Percentiles rank a stretch among this genome's conserved stretches.
These are phyloP conservation scores for Amphimallon solstitiale DNA, from an alignment of 2,888 invertebrate species.

Conservation along the genomic window DNA sequence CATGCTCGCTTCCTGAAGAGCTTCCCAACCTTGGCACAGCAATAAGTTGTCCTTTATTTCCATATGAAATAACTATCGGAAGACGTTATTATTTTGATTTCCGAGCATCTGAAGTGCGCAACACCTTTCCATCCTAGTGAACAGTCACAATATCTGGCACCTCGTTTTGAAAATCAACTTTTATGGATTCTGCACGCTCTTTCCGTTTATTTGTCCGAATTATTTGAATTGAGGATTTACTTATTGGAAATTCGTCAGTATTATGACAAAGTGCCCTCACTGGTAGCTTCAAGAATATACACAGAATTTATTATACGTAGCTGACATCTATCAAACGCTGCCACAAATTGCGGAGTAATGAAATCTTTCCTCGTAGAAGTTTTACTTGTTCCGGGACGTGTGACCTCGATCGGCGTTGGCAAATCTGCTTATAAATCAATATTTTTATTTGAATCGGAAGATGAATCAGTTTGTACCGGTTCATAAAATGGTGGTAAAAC, in stretches of 20 bases:
- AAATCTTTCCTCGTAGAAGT: conserved; percentile 42
- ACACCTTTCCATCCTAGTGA: conserved; percentile 55
- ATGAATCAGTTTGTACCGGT: conserved; percentile 33
- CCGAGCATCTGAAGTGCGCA: conserved; percentile 47
- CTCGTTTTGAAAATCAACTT: conserved; percentile 53
- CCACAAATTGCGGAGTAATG: conserved; percentile 45
- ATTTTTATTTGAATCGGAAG: conserved; percentile 33
- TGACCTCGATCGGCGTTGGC: conserved; percentile 16
- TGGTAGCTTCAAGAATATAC: conserved; percentile 46
- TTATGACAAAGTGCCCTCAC: conserved; percentile 47
- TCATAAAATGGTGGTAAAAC: not conserved
- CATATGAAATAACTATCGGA: conserved; percentile 46
- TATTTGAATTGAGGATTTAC: conserved; percentile 51
- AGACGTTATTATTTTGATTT: conserved; percentile 51
- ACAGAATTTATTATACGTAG: conserved; percentile 46
- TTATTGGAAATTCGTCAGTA: conserved; percentile 50
- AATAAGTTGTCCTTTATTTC: conserved; percentile 49
- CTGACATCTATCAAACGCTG: conserved; percentile 44
- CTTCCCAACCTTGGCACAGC: conserved; percentile 50
- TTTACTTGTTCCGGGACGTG: conserved; percentile 31
- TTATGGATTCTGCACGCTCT: conserved; percentile 45
- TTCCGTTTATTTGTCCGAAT: conserved; percentile 46
- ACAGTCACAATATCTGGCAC: conserved; percentile 51
- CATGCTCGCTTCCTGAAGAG: conserved; percentile 46
- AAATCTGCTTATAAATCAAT: conserved; percentile 34